These are phyloP conservation scores for Amphiprion percula DNA, from an alignment of 2,113 vertebrate species.

Conservation along the genomic window DNA sequence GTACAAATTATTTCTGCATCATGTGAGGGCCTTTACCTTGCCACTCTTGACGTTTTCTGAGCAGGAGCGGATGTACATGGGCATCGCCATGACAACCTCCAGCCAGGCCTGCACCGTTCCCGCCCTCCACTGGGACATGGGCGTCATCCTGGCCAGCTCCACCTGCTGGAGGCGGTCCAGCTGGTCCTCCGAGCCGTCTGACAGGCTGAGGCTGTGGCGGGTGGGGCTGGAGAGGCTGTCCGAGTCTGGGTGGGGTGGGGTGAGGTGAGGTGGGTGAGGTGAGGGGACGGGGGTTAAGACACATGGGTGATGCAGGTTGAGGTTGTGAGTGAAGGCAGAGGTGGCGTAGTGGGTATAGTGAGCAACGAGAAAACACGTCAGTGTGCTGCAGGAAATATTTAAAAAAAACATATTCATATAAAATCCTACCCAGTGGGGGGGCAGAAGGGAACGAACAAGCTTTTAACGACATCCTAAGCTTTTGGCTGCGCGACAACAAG, in stretches of 20 bases:
- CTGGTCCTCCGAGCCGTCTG: constrained; percentile 88
- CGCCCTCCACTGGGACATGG: constrained; percentile 91
- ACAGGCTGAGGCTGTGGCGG: constrained; percentile 86
- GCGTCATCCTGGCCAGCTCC: constrained; percentile 86
- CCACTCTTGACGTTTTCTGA: constrained; percentile 91
- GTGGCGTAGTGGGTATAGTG: constrained; percentile 52
- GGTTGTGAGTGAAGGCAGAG: constrained; percentile 65
- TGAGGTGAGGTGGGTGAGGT: constrained; percentile 25
- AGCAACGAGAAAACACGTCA: constrained; percentile 38
- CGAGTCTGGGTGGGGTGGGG: constrained; percentile 82
- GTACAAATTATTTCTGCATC: neutral
- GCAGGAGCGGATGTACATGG: constrained; percentile 90
- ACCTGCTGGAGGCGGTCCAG: constrained; percentile 90
- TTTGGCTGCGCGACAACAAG: constrained; percentile 46
- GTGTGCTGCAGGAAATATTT: constrained; percentile 1
- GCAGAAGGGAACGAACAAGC: neutral
- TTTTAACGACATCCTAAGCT: constrained; percentile 24
- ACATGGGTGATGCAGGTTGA: constrained; percentile 54
- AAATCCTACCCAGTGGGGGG: neutral
- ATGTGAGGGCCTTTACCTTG: constrained; percentile 80
- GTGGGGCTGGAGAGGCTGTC: constrained; percentile 88
- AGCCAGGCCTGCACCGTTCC: constrained; percentile 92
- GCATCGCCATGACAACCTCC: constrained; percentile 93
- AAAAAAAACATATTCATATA: constrained; percentile 4
- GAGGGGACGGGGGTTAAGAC: constrained; percentile 26